Percentiles rank a stretch among this genome's conserved stretches.
These are phyloP conservation scores for Teleiodes luculella DNA, from an alignment of 2,888 invertebrate genomes.

Conservation along the genomic window DNA sequence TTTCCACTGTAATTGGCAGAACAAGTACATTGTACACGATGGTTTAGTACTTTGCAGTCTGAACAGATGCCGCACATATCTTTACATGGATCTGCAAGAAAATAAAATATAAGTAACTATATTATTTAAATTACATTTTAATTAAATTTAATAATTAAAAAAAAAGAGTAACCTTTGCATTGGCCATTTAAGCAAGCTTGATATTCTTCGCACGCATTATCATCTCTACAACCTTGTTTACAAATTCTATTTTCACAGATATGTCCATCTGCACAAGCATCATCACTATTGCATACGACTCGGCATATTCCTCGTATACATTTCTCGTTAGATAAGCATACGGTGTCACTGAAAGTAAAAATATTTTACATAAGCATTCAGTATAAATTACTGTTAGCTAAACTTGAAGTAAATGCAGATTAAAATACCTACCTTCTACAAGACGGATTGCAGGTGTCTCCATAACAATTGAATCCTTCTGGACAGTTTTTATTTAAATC, in stretches of 20 bases:
- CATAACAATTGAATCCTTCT: conserved; percentile 85
- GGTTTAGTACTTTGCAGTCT: conserved; percentile 88
- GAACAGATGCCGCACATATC: conserved; percentile 91
- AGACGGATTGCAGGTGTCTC: conserved; percentile 85
- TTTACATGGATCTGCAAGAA: conserved; percentile 85
- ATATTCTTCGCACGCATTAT: conserved; percentile 85
- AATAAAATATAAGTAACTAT: too few relatives aligned
- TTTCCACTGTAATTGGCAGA: conserved; percentile 89
- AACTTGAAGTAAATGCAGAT: neutral
- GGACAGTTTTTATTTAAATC: conserved; percentile 82
- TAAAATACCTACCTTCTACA: conserved; percentile 81
- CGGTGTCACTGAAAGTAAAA: conserved; percentile 84
- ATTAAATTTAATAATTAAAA: too few relatives aligned
- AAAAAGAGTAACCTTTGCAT: conserved; percentile 81
- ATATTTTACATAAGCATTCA: too few relatives aligned
- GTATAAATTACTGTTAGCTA: too few relatives aligned
- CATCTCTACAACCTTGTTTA: conserved; percentile 91
- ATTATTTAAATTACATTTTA: neutral
- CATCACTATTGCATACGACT: conserved; percentile 91
- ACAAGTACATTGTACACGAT: conserved; percentile 92
- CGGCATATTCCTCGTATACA: conserved; percentile 91
- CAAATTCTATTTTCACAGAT: conserved; percentile 93
- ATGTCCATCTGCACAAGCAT: conserved; percentile 87
- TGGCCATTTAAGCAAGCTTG: conserved; percentile 90
- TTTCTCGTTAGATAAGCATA: conserved; percentile 91